Evolutionary conservation across 2,113 vertebrate genomes (phyloP).

Genomic region (Pionites leucogaster): DNA sequence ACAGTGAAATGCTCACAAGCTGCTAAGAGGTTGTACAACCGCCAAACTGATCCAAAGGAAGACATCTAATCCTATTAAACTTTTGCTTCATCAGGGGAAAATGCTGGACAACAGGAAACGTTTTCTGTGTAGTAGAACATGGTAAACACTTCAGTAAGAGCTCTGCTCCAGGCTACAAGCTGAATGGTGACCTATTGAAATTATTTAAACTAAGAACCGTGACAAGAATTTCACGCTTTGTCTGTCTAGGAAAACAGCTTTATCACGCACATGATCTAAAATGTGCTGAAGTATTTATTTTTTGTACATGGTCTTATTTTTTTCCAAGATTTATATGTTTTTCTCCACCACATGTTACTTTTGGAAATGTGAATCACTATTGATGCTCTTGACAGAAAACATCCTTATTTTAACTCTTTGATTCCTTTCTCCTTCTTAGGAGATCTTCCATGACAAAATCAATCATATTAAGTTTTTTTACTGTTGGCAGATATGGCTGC

Average conservation of each 20-base stretch:
- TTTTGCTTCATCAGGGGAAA: constrained; percentile 42
- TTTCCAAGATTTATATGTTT: not conserved
- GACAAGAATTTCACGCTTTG: constrained; percentile 70
- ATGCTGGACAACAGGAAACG: constrained; percentile 1
- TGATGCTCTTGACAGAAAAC: not conserved
- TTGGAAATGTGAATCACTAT: not conserved
- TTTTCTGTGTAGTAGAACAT: not conserved
- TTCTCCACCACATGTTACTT: not conserved
- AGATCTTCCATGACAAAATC: not conserved
- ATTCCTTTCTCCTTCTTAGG: not conserved
- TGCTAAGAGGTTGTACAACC: not conserved
- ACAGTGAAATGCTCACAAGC: not conserved
- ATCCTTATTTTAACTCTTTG: not conserved
- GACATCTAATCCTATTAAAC: constrained; percentile 47
- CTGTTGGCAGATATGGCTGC: not conserved
- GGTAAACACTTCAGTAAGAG: not conserved
- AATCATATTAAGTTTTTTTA: not conserved
- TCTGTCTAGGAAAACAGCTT: constrained; percentile 65
- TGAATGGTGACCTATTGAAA: constrained; percentile 58
- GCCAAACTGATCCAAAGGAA: constrained; percentile 15
- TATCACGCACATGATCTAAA: constrained; percentile 57
- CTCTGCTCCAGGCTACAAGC: not conserved
- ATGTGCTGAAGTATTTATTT: constrained; percentile 38
- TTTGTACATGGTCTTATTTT: constrained; percentile 21
- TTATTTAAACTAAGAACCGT: constrained; percentile 63